Conservation (phyloP, 2,113 vertebrate genomes). For the Pantherophis guttatus region DNA sequence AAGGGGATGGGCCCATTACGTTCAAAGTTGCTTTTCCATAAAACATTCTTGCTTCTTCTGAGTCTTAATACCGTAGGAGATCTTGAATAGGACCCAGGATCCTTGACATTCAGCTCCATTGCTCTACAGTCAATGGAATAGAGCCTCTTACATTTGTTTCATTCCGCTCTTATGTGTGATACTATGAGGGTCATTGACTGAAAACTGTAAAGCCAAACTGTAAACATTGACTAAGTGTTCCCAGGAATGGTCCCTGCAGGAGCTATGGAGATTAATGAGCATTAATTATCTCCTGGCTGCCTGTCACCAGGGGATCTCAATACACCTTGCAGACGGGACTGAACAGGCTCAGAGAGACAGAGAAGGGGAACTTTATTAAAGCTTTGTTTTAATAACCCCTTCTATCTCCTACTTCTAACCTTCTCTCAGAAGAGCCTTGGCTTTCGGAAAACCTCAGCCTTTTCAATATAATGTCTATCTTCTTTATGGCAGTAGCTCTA, state of each 20-base stretch:
- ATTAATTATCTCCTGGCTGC: conserved; percentile 32
- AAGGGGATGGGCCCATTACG: not conserved
- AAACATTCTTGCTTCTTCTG: not conserved
- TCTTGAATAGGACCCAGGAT: not conserved
- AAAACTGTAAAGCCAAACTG: conserved; percentile 32
- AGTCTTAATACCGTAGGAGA: not conserved
- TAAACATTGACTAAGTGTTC: conserved; percentile 35
- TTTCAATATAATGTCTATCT: not conserved
- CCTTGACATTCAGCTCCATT: not conserved
- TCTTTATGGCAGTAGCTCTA: not conserved
- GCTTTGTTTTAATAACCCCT: not conserved
- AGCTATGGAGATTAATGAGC: conserved; percentile 32
- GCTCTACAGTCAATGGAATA: not conserved
- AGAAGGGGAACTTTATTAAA: not conserved
- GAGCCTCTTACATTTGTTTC: not conserved
- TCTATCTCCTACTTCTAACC: not conserved
- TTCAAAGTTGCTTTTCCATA: not conserved
- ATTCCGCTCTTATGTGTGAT: not conserved
- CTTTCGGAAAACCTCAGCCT: not conserved
- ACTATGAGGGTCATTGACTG: conserved; percentile 27
- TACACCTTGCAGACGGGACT: conserved; percentile 13
- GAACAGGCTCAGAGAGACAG: not conserved
- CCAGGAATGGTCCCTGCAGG: conserved; percentile 28
- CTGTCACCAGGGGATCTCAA: conserved; percentile 30
- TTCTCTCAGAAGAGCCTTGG: not conserved